Evolutionary conservation across 1,140 invertebrate species (phyloP), one percentile per base, ranked within the genome.

Genomic region (Bicyclus anynana): DNA sequence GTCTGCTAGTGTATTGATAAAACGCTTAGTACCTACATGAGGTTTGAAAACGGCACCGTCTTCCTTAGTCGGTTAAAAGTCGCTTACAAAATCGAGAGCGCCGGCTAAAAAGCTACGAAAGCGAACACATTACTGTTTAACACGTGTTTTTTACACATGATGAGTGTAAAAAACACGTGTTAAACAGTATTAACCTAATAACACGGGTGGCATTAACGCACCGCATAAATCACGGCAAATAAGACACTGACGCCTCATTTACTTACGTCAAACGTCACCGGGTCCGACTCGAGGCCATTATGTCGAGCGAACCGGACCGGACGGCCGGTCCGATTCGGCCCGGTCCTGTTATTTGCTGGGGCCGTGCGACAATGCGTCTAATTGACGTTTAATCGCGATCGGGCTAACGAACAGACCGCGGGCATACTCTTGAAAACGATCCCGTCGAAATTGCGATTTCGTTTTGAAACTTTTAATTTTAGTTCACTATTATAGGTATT

Each of bases 311-410:
- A 73, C 61, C 62, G 63, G 68, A 67, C 67, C 57, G 49, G 62
- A 55, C 44, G 60, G 69, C 40, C 40, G 40, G 38, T 42, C 10
- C 17, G 40, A 44, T 44, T 44, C 40, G 40, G 23, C 35, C 55
- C 35, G 61, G 65, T 69, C 59, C 44, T 46, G 69, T 69, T 75
- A 74, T 77, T 77, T 75, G 73, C 63, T 67, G 67, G 63, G 57
- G 59, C 44, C 62, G 60, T 65, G 76, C 71, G 74, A 82, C 77
- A 82, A 82, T 82, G 72, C 62, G 57, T 78, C 67, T 80, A 82
- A 82, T 80, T 82, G 79, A 82, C 74, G 71, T 74, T 71, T 74
- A 77, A 79, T 82, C 76, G 74, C 65, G 77, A 76, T 80, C 62
- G 49, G 37, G 40, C 67, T 80, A 77, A 76, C 75, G 69, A 80